Conservation (phyloP, 2,888 invertebrate species). For the Nephrotoma appendiculata region DNA sequence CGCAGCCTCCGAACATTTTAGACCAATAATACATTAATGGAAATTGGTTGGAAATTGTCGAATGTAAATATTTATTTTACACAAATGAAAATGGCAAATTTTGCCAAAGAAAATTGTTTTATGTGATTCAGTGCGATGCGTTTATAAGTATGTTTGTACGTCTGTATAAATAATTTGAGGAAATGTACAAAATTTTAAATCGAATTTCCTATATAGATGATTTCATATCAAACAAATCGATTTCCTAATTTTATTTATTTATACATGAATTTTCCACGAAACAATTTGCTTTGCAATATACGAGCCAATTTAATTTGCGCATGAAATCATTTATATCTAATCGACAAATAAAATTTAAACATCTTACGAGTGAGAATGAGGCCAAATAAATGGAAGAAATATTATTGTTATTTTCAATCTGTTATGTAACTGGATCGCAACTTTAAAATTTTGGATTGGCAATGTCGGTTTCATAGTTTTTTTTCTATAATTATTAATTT, state of each 20-base stretch:
- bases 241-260: neutral
- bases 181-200: neutral
- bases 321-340: neutral
- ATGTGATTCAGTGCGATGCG: neutral
- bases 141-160: neutral
- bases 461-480: too few species aligned
- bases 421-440: too few species aligned
- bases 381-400: too few species aligned
- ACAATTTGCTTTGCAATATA: neutral
- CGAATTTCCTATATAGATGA: neutral
- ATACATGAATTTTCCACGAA: neutral
- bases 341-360: neutral
- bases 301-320: neutral
- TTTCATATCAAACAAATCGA: neutral
- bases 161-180: neutral
- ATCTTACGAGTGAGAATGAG: too few species aligned
- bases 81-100: neutral
- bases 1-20: neutral
- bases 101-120: neutral
- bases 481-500: too few species aligned
- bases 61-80: neutral
- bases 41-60: neutral
- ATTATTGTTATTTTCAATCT: too few species aligned
- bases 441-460: too few species aligned
- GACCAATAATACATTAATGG: neutral